phyloP scores from a whole-genome alignment of 2,888 invertebrate genomes.

The Hoplodrina ambigua region DNA sequence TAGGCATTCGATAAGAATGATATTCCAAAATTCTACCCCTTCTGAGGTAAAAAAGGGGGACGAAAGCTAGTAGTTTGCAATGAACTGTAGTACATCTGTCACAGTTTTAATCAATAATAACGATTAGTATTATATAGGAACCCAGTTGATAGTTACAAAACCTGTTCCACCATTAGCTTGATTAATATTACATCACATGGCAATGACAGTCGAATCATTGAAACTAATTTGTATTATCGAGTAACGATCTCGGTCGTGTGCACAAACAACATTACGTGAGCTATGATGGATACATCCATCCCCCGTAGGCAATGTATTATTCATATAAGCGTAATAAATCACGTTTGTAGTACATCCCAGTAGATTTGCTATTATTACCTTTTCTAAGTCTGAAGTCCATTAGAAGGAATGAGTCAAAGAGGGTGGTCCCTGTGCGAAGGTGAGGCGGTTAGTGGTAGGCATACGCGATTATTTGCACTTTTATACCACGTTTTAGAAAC shows the following conservation, averaged over 20 bases:
- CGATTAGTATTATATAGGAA: neutral
- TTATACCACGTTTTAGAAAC: conserved; percentile 13
- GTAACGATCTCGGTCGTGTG: conserved; percentile 55
- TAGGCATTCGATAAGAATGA: too few species aligned
- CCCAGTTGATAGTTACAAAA: neutral
- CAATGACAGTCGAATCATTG: conserved; percentile 46
- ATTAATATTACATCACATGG: conserved; percentile 32
- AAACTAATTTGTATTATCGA: conserved; percentile 65
- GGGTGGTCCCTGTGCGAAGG: conserved; percentile 50
- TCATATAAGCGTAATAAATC: conserved; percentile 81
- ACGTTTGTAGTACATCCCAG: conserved; percentile 73
- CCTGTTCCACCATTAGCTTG: conserved; percentile 5
- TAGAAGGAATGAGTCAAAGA: conserved; percentile 68
- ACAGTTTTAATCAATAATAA: conserved; percentile 1
- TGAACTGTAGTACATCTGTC: too few species aligned
- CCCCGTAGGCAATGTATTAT: conserved; percentile 78
- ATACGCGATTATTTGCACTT: conserved; percentile 55
- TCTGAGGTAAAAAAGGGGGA: too few species aligned
- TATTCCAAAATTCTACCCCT: too few species aligned
- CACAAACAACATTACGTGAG: conserved; percentile 70
- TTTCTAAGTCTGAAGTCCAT: conserved; percentile 74
- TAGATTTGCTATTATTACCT: conserved; percentile 74
- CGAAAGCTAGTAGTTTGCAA: too few species aligned
- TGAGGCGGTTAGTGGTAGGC: conserved; percentile 53
- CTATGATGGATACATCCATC: conserved; percentile 74